Percentiles rank a stretch among this genome's conserved stretches.
These are phyloP conservation scores for Netelia fuscicornis DNA, from an alignment of 2,888 invertebrate species.

Conservation along the genomic window DNA sequence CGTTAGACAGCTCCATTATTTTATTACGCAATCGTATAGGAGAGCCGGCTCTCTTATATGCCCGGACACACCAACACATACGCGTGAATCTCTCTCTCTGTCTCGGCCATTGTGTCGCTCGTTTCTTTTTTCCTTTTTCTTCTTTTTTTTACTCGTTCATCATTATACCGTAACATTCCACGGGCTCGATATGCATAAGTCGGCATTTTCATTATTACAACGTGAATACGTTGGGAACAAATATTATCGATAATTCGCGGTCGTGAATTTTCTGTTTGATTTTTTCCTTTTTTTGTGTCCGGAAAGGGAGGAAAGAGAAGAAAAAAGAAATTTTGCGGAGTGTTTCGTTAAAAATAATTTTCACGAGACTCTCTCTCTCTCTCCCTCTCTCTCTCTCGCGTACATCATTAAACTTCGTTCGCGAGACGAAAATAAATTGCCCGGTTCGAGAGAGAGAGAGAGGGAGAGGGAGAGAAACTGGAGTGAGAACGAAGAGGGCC, in stretches of 20 bases:
- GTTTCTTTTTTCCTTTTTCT: background rate
- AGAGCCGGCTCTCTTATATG: slow-evolving; percentile 40
- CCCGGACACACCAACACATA: background rate
- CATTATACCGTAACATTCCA: slow-evolving; percentile 64
- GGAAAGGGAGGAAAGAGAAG: slow-evolving; percentile 3
- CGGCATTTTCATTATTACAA: background rate
- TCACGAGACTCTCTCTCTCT: slow-evolving; percentile 60
- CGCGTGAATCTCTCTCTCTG: background rate
- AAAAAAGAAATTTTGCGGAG: slow-evolving; percentile 14
- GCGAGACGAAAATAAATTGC: slow-evolving; percentile 75
- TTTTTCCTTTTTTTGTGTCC: background rate
- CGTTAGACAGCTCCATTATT: slow-evolving; percentile 71
- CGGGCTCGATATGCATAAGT: background rate
- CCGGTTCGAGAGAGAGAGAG: slow-evolving; percentile 34
- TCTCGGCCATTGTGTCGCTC: slow-evolving; percentile 36
- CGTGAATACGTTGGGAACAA: background rate
- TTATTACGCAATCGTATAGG: slow-evolving; percentile 67
- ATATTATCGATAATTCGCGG: background rate
- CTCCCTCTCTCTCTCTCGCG: slow-evolving; percentile 61
- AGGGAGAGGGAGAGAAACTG: slow-evolving; percentile 43
- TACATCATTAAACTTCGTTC: slow-evolving; percentile 74
- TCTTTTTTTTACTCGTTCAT: slow-evolving; percentile 29
- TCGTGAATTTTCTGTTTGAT: background rate
- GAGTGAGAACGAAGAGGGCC: slow-evolving; percentile 46
- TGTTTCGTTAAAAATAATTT: slow-evolving; percentile 68